Evolutionary conservation across 37 sponge, comb jelly and placozoan genomes (phyloP), one percentile per base, ranked within the genome.

Genomic region (Theonella swinhoei): DNA sequence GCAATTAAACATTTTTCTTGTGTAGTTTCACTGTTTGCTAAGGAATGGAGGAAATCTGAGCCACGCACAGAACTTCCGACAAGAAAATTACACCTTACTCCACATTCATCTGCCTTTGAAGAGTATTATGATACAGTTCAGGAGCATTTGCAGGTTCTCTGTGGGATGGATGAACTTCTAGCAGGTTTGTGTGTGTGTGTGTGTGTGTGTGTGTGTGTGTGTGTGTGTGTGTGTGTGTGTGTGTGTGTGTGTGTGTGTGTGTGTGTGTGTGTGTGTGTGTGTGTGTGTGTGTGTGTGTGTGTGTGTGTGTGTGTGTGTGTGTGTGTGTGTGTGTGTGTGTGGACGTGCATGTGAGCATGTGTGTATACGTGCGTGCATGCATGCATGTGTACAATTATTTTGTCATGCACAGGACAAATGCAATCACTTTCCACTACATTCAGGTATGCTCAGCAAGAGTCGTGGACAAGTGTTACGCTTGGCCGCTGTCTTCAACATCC

Each of bases 291-390:
- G 82, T 82, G 82, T 82, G 82, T 82, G 82, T 82, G 82, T 82
- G 82, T 82, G n/a, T n/a, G 82, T 82, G 82, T 70, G 73, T 82
- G 82, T 82, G 82, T 82, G 82, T 82, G 82, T 82, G 82, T 82
- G 82, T 82, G 81, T 80, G 81, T 80, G 81, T 68, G 81, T 63
- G 64, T 63, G 64, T 63, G 64, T 63, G 64, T 63, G 64, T 63
- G 64, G n/a, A n/a, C n/a, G n/a, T n/a, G n/a, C n/a, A n/a, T n/a
- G n/a, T n/a, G n/a, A n/a, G n/a, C n/a, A n/a, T n/a, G n/a, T n/a
- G n/a, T n/a, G n/a, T n/a, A n/a, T n/a, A n/a, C n/a, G n/a, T n/a
- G n/a, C n/a, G n/a, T n/a, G n/a, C n/a, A n/a, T n/a, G n/a, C n/a
- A n/a, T n/a, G n/a, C n/a, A n/a, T n/a, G n/a, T n/a, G n/a, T n/a